These are phyloP conservation scores for silkworm (Bombyx mori) DNA, from an alignment of 1,140 invertebrate species.

Conservation along the genomic window ASM3026992v2 NC_085116.1:622001-622500, in stretches of 20 bases:
- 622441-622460: slow-evolving; percentile 6
- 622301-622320: too few relatives aligned
- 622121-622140: too few relatives aligned
- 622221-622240: too few relatives aligned
- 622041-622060: slow-evolving; percentile 48
- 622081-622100: slow-evolving; percentile 57
- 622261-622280: background rate
- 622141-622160: too few relatives aligned
- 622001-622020: slow-evolving; percentile 26
- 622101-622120: slow-evolving; percentile 19
- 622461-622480: slow-evolving; percentile 8
- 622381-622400: background rate
- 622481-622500: slow-evolving; percentile 1
- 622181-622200: too few relatives aligned
- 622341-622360: background rate
- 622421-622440: slow-evolving; percentile 1
- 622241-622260: background rate
- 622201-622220: too few relatives aligned
- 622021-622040: slow-evolving; percentile 40
- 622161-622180: too few relatives aligned
- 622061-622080: slow-evolving; percentile 54
- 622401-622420: background rate
- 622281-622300: background rate
- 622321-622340: background rate
- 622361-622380: background rate